These are phyloP conservation scores for Magallana ariakensis DNA, from an alignment of 1,140 invertebrate species.

Conservation along the genomic window DNA sequence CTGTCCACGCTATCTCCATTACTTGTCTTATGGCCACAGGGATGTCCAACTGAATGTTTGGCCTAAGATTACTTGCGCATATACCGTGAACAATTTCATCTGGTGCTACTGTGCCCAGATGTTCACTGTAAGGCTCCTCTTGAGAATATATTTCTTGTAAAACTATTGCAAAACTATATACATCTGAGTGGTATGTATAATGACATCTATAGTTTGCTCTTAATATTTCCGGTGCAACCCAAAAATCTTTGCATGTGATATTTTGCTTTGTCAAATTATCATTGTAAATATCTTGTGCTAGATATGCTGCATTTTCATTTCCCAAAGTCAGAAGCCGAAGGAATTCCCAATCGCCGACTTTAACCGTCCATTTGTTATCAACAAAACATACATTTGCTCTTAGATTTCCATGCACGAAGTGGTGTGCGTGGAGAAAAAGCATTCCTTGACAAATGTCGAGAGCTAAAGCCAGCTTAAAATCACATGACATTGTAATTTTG, in stretches of 20 bases:
- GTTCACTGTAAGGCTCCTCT: constrained; percentile 70
- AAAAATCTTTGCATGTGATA: constrained; percentile 59
- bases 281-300: neutral
- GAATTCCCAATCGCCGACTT: constrained; percentile 73
- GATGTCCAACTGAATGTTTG: constrained; percentile 60
- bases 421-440: constrained; percentile 67
- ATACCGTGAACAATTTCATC: constrained; percentile 62
- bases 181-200: constrained; percentile 58
- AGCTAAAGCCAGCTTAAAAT: constrained; percentile 71
- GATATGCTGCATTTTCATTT: neutral
- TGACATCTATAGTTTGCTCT: constrained; percentile 53
- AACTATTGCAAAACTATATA: constrained; percentile 72
- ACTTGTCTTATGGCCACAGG: constrained; percentile 63
- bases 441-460: constrained; percentile 71
- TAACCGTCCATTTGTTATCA: constrained; percentile 73
- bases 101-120: constrained; percentile 56
- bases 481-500: constrained; percentile 67
- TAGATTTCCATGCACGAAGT: constrained; percentile 72
- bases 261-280: neutral
- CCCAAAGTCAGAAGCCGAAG: constrained; percentile 44
- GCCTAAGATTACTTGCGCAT: constrained; percentile 61
- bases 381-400: constrained; percentile 67
- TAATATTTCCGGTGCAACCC: constrained; percentile 72
- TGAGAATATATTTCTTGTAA: constrained; percentile 71
- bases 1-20: constrained; percentile 71